Evolutionary conservation across 2,797 vertebrate species (phyloP), one percentile per base, ranked within the genome.

Genomic region (Setipinna tenuifilis): DNA sequence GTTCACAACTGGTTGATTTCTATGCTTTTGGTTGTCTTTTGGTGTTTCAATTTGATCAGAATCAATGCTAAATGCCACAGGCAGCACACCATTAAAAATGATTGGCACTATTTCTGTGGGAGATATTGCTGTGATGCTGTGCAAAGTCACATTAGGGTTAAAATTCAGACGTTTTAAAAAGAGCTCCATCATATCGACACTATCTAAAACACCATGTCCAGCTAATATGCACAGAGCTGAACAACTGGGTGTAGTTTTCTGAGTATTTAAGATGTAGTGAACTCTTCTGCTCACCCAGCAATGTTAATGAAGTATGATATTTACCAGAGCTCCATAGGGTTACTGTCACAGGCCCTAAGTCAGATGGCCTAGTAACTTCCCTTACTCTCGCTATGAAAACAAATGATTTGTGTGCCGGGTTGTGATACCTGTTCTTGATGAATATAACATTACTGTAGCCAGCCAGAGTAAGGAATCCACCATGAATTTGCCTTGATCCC

Each of bases 1-100:
- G 28, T 2, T 14, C 65, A 31, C 25, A 17, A 35, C 31, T 31
- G 25, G 35, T 71, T 28, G 0, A 16, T 6, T 35, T 19, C 68
- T 3, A 19, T 16, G 12, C 14, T 10, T 59, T 75, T 35, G 28
- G 25, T 3, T 25, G 62, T 25, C 62, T 75, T 19, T 16, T 5
- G 16, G 16, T 75, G 68, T 28, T 31, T 23, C 31, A 75, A 10
- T 75, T 65, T 75, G 68, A 75, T 71, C 65, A 71, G 65, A 71
- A 71, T 71, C 65, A 71, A 35, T 35, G 65, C 28, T 71, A 35
- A 75, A 75, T 9, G 68, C 68, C 28, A 35, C 4, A 75, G 68
- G 68, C 68, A 0, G 28, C 31, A 68, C 62, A 68, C 10, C 62
- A 68, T 68, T 14, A 68, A 28, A 35, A 28, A 71, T 71, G 65